Conservation (phyloP, 2,113 vertebrate genomes). For the Bubo blakistoni region DNA sequence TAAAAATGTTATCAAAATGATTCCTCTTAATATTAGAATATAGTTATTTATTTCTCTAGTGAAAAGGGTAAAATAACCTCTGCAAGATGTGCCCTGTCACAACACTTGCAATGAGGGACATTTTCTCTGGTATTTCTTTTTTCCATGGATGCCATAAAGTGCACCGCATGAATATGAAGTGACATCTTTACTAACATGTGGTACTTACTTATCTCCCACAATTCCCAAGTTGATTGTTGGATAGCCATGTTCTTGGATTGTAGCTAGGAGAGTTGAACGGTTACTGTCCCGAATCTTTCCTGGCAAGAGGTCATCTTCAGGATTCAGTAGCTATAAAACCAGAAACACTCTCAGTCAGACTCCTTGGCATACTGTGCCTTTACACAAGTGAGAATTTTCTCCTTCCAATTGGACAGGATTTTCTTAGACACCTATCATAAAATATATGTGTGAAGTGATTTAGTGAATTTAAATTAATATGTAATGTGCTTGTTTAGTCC, state of each 20-base stretch:
- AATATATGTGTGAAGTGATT: not conserved
- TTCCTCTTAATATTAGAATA: not conserved
- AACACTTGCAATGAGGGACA: not conserved
- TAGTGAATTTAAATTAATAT: not conserved
- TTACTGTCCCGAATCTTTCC: constrained; percentile 99
- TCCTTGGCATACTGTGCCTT: not conserved
- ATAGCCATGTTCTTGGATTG: constrained; percentile 98
- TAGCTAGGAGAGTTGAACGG: constrained; percentile 94
- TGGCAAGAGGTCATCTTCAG: constrained; percentile 95
- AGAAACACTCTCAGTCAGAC: constrained; percentile 51
- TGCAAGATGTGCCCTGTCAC: not conserved
- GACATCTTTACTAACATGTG: constrained; percentile 55
- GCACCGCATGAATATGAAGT: constrained; percentile 36
- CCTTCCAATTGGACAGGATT: not conserved
- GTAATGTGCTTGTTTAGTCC: not conserved
- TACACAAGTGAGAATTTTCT: not conserved
- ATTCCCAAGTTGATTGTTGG: constrained; percentile 99
- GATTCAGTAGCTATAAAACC: constrained; percentile 87
- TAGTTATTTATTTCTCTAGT: not conserved
- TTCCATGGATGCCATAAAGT: not conserved
- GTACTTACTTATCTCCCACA: constrained; percentile 97
- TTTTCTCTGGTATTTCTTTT: constrained; percentile 29
- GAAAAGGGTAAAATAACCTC: not conserved
- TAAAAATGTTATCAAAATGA: not conserved
- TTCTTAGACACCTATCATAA: not conserved